Base-by-base conservation (phyloP, 2,888 invertebrate genomes). In the Brenthis daphne region DNA sequence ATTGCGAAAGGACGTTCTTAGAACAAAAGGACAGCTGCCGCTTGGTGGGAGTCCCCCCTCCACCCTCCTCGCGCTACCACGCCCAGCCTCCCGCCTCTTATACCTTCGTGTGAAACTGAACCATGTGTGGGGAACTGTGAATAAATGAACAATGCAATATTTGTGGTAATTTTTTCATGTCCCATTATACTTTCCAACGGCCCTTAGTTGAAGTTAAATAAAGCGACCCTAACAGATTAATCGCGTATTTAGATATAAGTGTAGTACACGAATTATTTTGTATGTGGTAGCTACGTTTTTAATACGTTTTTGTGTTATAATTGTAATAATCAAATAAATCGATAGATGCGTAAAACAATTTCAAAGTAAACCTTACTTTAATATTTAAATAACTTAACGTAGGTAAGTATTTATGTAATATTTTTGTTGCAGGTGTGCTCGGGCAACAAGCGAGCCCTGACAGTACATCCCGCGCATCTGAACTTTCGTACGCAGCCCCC, bases 391-490 rank as follows among this genome's bases (percentile, higher is more conserved):
- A 37, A 13, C 2, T 8, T 24, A 47, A 24, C n/a, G 8, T 14
- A 16, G 16, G 16, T 16, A 29, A 6, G 48, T 8, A n/a, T n/a
- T n/a, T 6, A 14, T 29, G 13, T 6, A 55, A 55, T 56, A 3
- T 50, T 54, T 65, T 76, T 76, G 74, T 75, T 68, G n/a, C 77
- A 92, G 92, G 92, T 82, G 78, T 86, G 37, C 76, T 90, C 73
- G 96, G 96, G 51, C 96, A 96, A 81, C 95, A 96, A 85, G 95
- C 96, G 14, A 96, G 96, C 79, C 97, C 97, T 0, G 97, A 97
- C 83, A 97, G 97, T 79, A 97, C 97, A 13, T 97, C 97, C 60
- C 96, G 97, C 2, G 96, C 96, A n/a, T 96, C 96, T 0, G 96
- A 96, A 78, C 87, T 96, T 0, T 95, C 95, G 0, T 94, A 94